phyloP scores from a whole-genome alignment of 2,888 invertebrate genomes.

The Dynastes maya region DNA sequence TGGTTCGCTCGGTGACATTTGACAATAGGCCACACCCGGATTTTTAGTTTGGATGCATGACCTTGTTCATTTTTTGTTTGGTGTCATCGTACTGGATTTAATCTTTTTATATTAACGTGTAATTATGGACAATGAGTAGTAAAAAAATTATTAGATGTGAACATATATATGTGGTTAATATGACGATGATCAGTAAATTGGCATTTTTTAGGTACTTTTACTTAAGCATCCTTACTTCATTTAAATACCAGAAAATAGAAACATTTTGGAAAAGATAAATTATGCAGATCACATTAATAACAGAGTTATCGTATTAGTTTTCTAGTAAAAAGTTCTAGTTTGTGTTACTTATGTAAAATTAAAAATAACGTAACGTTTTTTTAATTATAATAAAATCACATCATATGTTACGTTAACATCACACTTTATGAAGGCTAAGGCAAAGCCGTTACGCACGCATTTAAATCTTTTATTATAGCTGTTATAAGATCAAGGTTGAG shows the following conservation, averaged over 20 bases:
- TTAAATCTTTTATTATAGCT: not conserved
- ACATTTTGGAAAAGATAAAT: not conserved
- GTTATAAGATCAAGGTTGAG: conserved; percentile 49
- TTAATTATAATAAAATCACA: not conserved
- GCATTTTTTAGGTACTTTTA: too few relatives aligned
- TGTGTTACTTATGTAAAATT: not conserved
- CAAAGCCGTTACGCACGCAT: not conserved
- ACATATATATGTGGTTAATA: not conserved
- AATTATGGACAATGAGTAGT: not conserved
- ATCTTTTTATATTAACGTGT: not conserved
- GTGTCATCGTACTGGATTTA: not conserved
- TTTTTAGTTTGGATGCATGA: conserved; percentile 46
- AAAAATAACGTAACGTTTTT: not conserved
- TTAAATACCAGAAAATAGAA: not conserved
- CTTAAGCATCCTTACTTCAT: not conserved
- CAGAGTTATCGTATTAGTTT: too few relatives aligned
- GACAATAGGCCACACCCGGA: conserved; percentile 51
- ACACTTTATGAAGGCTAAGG: not conserved
- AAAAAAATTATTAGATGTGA: not conserved
- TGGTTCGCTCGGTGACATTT: conserved; percentile 52
- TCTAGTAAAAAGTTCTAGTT: too few relatives aligned
- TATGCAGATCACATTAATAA: not conserved
- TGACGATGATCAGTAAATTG: not conserved
- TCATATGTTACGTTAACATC: not conserved
- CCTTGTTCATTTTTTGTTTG: conserved; percentile 50